phyloP scores from a whole-genome alignment of 2,113 vertebrate genomes.

The Myrmophylax atrothorax region DNA sequence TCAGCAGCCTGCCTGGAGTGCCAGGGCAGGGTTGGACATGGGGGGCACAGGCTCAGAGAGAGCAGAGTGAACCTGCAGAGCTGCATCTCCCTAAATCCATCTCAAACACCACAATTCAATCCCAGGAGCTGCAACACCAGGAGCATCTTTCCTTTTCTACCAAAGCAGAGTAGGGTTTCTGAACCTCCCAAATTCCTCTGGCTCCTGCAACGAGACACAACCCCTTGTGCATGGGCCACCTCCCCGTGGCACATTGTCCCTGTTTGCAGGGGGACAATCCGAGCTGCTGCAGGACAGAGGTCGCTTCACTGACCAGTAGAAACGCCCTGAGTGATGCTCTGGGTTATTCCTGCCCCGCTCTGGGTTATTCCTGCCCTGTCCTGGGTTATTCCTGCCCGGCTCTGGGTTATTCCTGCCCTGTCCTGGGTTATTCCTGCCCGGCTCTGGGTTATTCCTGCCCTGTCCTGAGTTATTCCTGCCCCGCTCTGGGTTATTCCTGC shows the following conservation, averaged over 20 bases:
- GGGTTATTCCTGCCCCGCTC: not conserved
- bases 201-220: rapidly evolving
- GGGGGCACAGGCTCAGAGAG: not conserved
- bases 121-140: not conserved
- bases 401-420: not conserved
- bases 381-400: not conserved
- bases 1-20: not conserved
- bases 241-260: not conserved
- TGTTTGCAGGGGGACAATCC: rapidly evolving
- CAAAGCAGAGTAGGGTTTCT: not conserved
- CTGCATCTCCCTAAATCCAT: not conserved
- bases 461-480: not conserved
- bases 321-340: not conserved
- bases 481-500: not conserved
- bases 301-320: rapidly evolving
- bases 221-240: not conserved
- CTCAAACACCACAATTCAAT: not conserved
- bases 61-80: not conserved
- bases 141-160: not conserved
- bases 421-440: not conserved
- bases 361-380: not conserved
- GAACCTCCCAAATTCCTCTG: rapidly evolving
- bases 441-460: not conserved
- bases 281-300: not conserved
- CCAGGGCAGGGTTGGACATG: not conserved